Base-by-base conservation (phyloP, 2,797 vertebrate species). In the Hoplostethus mediterraneus region DNA sequence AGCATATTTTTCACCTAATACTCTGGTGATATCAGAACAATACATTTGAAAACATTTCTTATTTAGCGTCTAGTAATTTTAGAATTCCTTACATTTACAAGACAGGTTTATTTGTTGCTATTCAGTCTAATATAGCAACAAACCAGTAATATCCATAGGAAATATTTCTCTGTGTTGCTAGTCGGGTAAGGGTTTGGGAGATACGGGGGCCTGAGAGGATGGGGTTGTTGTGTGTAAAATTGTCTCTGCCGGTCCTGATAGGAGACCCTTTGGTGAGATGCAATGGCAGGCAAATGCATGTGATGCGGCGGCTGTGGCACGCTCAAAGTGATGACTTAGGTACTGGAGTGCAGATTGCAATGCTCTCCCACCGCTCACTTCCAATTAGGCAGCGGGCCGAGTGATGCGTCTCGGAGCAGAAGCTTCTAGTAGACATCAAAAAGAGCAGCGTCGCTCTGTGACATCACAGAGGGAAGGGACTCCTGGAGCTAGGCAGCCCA, bases 341-440 rank as follows among this genome's bases (percentile, higher is more conserved):
- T 85, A 84, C 87, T 75, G 82, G 75, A 70, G 86, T 87, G 84
- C 91, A 90, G 90, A 89, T 86, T 79, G 87, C 90, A 68, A 77
- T 74, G 86, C 89, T 91, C 91, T 93, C 87, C 84, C 75, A 68
- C 89, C 74, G 81, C 87, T 93, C 90, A 84, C 89, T 90, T 92
- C 88, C 89, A 89, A 91, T 93, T 93, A 93, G 90, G 86, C 87
- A 44, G 73, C 59, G 31, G 86, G 83, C 85, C 82, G 87, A 90
- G 86, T 89, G 92, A 92, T 78, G 90, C 85, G 82, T 92, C 90
- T 90, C 68, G 62, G 76, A 90, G 92, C 90, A 89, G 89, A 89
- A 91, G 91, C 90, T 92, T 90, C 83, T 82, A 67, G 91, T 82
- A 81, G 76, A 85, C 87, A 84, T 89, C 86, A 89, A 90, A 92